Evolutionary conservation across 2,113 vertebrate genomes (phyloP).

Genomic region (Arizona elegans): DNA sequence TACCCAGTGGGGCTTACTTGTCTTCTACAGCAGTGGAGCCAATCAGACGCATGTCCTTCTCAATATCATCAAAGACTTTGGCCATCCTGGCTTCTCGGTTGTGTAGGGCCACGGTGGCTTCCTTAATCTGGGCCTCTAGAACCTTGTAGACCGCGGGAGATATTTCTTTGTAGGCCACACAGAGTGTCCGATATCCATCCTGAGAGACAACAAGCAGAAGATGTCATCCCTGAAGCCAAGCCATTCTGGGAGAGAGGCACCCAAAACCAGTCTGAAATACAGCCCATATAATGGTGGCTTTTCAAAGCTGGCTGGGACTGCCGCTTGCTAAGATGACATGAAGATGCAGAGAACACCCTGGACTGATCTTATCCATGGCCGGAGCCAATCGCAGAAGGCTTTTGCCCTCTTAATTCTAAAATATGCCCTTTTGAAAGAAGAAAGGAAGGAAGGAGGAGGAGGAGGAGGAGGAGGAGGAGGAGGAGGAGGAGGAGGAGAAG

Average conservation of each 20-base stretch:
- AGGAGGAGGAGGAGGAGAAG: too few species aligned
- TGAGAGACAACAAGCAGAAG: slow-evolving; percentile 43
- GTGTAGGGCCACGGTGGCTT: slow-evolving; percentile 88
- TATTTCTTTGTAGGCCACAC: slow-evolving; percentile 89
- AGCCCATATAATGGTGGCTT: background rate
- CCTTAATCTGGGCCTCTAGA: slow-evolving; percentile 76
- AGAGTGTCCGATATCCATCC: slow-evolving; percentile 94
- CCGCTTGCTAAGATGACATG: background rate
- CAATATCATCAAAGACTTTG: slow-evolving; percentile 87
- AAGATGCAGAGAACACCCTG: background rate
- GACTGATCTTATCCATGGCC: background rate
- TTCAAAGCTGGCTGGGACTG: background rate
- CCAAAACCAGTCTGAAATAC: background rate
- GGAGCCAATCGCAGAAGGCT: background rate
- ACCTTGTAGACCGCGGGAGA: slow-evolving; percentile 76
- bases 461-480: too few species aligned
- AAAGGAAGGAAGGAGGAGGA: too few species aligned
- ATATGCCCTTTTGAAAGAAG: background rate
- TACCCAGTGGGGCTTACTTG: slow-evolving; percentile 72
- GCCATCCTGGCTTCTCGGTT: slow-evolving; percentile 92
- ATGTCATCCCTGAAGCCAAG: accelerated
- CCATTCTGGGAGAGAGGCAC: background rate
- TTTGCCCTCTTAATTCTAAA: background rate
- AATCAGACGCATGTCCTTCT: slow-evolving; percentile 90
- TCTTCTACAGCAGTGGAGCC: slow-evolving; percentile 97